Conservation (phyloP, 1,140 invertebrate species). For the Cardiocondyla obscurior region DNA sequence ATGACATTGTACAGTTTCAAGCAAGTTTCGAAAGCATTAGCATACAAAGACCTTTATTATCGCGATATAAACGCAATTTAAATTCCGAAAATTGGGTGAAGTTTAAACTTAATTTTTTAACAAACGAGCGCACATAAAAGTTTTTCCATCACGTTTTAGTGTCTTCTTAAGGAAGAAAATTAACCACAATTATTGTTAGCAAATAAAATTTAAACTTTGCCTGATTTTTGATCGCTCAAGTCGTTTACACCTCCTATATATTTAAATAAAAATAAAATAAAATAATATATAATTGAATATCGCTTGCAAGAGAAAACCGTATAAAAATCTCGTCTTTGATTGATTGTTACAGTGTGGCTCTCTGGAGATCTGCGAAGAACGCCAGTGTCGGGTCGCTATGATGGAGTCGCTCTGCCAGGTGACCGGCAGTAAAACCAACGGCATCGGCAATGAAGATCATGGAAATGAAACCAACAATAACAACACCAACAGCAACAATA, state of each 20-base stretch:
- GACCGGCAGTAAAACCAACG: constrained; percentile 68
- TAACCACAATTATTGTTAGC: too few species aligned
- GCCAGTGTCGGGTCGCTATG: constrained; percentile 78
- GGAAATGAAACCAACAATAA: constrained; percentile 56
- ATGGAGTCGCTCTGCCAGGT: constrained; percentile 82
- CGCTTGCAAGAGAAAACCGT: constrained; percentile 37
- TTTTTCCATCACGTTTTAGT: too few species aligned
- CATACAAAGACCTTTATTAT: not conserved
- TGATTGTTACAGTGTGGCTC: constrained; percentile 82
- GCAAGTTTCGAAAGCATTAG: not conserved
- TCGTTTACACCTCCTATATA: too few species aligned
- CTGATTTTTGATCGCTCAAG: too few species aligned
- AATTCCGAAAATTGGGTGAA: too few species aligned
- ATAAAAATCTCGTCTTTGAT: constrained; percentile 36
- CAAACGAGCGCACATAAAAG: too few species aligned
- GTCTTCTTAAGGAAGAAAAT: too few species aligned
- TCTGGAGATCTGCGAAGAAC: constrained; percentile 80
- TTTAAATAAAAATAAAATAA: too few species aligned
- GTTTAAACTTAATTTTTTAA: too few species aligned
- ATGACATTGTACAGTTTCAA: constrained; percentile 3
- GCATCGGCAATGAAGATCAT: constrained; percentile 56
- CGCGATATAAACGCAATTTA: too few species aligned
- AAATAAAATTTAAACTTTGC: too few species aligned
- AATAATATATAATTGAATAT: not conserved
- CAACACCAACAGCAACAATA: constrained; percentile 61